Percentiles rank a stretch among this genome's conserved stretches.
Conservation (phyloP, 2,888 invertebrate species). For the Agrenia bidenticulata region DNA sequence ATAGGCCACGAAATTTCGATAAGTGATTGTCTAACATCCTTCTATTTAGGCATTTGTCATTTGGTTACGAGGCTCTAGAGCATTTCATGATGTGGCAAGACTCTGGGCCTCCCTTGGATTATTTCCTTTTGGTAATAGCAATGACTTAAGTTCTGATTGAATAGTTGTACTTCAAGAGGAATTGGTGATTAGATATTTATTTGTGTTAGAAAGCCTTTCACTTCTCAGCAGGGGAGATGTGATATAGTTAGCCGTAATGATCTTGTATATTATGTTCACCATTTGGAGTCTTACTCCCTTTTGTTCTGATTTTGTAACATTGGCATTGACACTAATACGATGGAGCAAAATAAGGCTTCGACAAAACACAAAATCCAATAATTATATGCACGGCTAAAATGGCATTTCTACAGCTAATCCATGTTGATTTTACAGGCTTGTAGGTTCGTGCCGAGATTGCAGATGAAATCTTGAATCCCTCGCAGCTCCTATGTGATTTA, state of each 20-base stretch:
- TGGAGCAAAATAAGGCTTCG: conserved; percentile 12
- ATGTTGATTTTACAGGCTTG: background rate
- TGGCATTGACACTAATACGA: conserved; percentile 49
- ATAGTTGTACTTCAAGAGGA: background rate
- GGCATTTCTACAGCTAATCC: background rate
- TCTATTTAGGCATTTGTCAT: background rate
- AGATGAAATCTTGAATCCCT: too few relatives aligned
- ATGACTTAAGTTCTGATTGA: conserved; percentile 5
- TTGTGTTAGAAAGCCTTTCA: conserved; percentile 24
- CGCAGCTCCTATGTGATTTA: conserved; percentile 9
- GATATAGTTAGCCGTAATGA: background rate
- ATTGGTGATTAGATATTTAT: conserved; percentile 1
- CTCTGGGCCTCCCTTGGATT: background rate
- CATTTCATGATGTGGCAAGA: background rate
- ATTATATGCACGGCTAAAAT: conserved; percentile 4
- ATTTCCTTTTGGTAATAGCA: conserved; percentile 5
- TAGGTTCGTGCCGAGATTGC: background rate
- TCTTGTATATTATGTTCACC: conserved; percentile 18
- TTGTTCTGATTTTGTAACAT: conserved; percentile 48
- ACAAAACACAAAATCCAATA: conserved; percentile 14
- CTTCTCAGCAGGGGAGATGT: conserved; percentile 33
- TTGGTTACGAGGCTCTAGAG: background rate
- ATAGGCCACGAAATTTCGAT: background rate
- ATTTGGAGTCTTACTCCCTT: conserved; percentile 14
- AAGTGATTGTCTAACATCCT: background rate